A percentile compares a stretch with the other conserved stretches of the same genome.
Evolutionary conservation across 2,888 invertebrate genomes (phyloP).

Genomic region (Aelia acuminata): DNA sequence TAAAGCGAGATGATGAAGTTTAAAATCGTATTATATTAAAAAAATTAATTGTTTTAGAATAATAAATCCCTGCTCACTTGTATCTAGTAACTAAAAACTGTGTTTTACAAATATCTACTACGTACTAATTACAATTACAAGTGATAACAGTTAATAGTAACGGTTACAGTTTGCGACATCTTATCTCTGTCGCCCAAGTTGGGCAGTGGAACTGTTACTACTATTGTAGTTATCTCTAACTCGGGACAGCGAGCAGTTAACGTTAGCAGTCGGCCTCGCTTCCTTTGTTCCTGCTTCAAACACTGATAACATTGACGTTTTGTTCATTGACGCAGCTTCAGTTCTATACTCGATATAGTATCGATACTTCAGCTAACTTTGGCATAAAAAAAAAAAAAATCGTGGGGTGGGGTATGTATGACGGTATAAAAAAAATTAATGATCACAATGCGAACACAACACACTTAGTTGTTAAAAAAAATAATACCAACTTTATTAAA

Average conservation of each 20-base stretch:
- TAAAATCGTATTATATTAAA: too few species aligned
- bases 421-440: too few species aligned
- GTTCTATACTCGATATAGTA: neutral
- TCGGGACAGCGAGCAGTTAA: neutral
- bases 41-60: too few species aligned
- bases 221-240: too few species aligned
- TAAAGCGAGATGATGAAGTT: too few species aligned
- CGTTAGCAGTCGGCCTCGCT: neutral
- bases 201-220: too few species aligned
- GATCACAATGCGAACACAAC: too few species aligned
- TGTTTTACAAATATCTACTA: neutral
- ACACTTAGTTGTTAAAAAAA: too few species aligned
- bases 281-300: neutral
- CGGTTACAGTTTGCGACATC: neutral
- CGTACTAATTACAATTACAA: neutral
- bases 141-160: neutral
- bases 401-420: too few species aligned
- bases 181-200: neutral
- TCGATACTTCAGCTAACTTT: neutral
- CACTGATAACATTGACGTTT: neutral
- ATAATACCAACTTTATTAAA: too few species aligned
- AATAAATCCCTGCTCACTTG: neutral
- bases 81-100: neutral
- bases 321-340: too few species aligned
- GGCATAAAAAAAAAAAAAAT: too few species aligned